phyloP scores from a whole-genome alignment of 2,797 vertebrate species.

The Dromococcyx pavoninus region DNA sequence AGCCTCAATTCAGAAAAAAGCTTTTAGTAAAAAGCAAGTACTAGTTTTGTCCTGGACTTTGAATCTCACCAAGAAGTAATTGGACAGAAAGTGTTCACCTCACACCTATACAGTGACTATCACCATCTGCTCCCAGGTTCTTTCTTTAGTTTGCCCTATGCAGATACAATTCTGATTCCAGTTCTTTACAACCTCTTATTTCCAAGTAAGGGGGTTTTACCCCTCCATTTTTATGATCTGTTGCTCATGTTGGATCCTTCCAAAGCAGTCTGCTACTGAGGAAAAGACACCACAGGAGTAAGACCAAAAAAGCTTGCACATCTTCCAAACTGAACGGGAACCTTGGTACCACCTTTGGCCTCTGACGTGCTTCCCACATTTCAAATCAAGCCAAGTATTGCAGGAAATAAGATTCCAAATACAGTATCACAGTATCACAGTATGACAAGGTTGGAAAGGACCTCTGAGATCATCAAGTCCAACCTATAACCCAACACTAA shows the following conservation, averaged over 20 bases:
- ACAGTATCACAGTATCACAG: no score
- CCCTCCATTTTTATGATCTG: accelerated
- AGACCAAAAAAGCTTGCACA: background rate
- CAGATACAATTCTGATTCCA: background rate
- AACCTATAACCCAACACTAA: no score
- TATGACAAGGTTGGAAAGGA: no score
- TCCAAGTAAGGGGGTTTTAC: background rate
- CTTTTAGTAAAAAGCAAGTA: background rate
- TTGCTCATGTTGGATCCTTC: background rate
- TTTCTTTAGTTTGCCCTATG: background rate
- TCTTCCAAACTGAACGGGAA: background rate
- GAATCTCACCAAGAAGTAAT: background rate
- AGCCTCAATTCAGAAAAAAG: background rate
- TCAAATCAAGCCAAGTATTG: background rate
- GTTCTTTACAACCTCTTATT: background rate
- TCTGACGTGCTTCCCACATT: background rate
- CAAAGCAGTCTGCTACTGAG: accelerated
- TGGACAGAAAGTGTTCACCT: background rate
- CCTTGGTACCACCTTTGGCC: background rate
- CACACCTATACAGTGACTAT: background rate
- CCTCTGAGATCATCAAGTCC: no score
- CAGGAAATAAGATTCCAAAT: background rate
- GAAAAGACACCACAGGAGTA: background rate
- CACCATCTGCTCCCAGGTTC: background rate
- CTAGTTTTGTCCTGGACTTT: background rate